Conservation (phyloP, 92 coral and sea anemone species). For the Zoanthus gigantus region DNA sequence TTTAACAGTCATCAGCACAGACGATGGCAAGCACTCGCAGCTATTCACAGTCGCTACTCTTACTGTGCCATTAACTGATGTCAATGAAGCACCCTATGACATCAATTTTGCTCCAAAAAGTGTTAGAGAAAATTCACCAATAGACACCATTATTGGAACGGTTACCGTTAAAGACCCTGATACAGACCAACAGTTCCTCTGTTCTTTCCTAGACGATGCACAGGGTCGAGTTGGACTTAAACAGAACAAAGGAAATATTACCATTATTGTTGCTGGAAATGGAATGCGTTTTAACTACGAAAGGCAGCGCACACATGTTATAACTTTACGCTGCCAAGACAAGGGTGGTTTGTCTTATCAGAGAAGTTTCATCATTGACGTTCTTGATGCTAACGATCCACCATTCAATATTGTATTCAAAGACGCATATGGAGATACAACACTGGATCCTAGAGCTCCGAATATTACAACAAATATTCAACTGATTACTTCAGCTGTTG, state of each 20-base stretch:
- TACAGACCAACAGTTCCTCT: constrained; percentile 59
- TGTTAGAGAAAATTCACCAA: constrained; percentile 68
- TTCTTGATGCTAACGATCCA: constrained; percentile 69
- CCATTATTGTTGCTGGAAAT: constrained; percentile 62
- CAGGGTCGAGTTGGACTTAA: constrained; percentile 66
- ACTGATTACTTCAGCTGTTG: constrained; percentile 59
- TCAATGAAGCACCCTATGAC: constrained; percentile 67
- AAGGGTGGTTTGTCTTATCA: constrained; percentile 64
- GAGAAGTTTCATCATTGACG: constrained; percentile 52
- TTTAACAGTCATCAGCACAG: constrained; percentile 72
- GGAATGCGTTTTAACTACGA: constrained; percentile 70
- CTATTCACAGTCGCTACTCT: constrained; percentile 69
- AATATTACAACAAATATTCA: constrained; percentile 41
- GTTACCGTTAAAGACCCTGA: constrained; percentile 75
- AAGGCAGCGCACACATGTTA: constrained; percentile 54
- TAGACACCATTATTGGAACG: constrained; percentile 61
- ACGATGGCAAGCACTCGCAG: constrained; percentile 63
- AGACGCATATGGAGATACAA: constrained; percentile 71
- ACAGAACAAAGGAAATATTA: constrained; percentile 39
- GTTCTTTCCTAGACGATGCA: constrained; percentile 68
- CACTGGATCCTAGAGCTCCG: constrained; percentile 66
- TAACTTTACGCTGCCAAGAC: constrained; percentile 67
- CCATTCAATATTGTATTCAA: constrained; percentile 70
- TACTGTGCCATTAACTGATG: constrained; percentile 63
- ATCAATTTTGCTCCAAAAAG: constrained; percentile 56